Base-by-base conservation (phyloP, 2,888 invertebrate species). In the Chloroclystis v-ata region DNA sequence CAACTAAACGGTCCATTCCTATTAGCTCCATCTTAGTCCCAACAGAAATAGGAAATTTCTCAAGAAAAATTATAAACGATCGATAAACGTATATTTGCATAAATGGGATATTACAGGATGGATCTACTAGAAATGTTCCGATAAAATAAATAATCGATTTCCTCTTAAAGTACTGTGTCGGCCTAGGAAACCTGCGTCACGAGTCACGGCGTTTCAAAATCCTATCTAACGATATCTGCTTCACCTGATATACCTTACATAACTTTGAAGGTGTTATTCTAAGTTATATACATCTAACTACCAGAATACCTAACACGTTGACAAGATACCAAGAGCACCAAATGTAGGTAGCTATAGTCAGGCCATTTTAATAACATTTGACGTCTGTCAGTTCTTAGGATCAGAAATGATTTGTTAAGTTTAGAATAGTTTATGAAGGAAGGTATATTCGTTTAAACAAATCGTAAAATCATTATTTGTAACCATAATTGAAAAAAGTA, bases 121-220 rank as follows among this genome's bases (percentile, higher is more conserved):
- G 28, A 29, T 16, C 39, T 11, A 28, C n/a, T 28, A n/a, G 20
- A 16, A 39, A 29, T 29, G 16, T 14, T 29, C 39, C 20, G 32
- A 71, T 75, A 73, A 79, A 84, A 84, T 84, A 85, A 84, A 84
- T 83, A 83, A 84, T 72, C 75, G 75, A 82, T 77, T 83, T 78
- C 69, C 63, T 72, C 77, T 80, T 78, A 69, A 68, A 76, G 69
- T 73, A 73, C 66, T 67, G 65, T 62, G 58, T 63, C 37, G 42
- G 42, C 33, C 45, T 49, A 29, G 4, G 25, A 30, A 44, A 16
- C 44, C 45, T 62, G 56, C 57, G 59, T 61, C 49, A 53, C 47
- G n/a, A n/a, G n/a, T n/a, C n/a, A 47, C 24, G 10, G 13, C 13
- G 32, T 44, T 8, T 28, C 4, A 13, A 30, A 40, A 24, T 24